phyloP scores from a whole-genome alignment of 1,140 invertebrate species.

The Trinorchestia longiramus region DNA sequence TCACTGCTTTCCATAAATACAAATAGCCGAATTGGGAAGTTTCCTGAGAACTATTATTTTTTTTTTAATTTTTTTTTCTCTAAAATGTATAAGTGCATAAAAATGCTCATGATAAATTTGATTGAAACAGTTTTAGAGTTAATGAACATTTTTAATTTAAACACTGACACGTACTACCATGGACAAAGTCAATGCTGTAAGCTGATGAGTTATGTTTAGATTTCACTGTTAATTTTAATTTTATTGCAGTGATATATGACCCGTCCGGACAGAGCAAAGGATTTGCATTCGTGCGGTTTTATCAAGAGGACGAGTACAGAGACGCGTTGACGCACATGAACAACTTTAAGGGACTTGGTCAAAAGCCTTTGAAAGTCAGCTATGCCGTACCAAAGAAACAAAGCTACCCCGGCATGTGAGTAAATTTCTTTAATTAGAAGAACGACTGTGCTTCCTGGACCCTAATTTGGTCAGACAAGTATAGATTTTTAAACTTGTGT shows the following conservation, averaged over 20 bases:
- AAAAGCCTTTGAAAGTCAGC: constrained; percentile 89
- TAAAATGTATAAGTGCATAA: too few species aligned
- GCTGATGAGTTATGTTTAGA: too few species aligned
- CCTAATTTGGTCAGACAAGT: not conserved
- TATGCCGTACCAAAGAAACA: constrained; percentile 84
- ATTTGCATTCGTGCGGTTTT: constrained; percentile 96
- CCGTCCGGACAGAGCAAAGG: constrained; percentile 91
- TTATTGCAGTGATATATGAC: constrained; percentile 84
- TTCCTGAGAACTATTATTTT: too few species aligned
- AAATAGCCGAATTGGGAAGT: too few species aligned
- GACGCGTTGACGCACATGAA: constrained; percentile 83
- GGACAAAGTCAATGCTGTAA: too few species aligned
- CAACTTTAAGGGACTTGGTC: constrained; percentile 74
- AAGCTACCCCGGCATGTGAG: constrained; percentile 66
- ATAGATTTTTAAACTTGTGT: not conserved
- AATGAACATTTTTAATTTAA: too few species aligned
- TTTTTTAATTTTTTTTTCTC: too few species aligned
- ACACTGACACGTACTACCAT: too few species aligned
- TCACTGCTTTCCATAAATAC: too few species aligned
- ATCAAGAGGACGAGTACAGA: constrained; percentile 94
- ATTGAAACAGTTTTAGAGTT: too few species aligned
- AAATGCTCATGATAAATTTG: too few species aligned
- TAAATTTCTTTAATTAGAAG: not conserved
- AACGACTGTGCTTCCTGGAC: not conserved
- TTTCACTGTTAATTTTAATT: not conserved